Evolutionary conservation across 2,888 invertebrate genomes (phyloP), one percentile per base, ranked within the genome.

Genomic region (Cantharis rustica): DNA sequence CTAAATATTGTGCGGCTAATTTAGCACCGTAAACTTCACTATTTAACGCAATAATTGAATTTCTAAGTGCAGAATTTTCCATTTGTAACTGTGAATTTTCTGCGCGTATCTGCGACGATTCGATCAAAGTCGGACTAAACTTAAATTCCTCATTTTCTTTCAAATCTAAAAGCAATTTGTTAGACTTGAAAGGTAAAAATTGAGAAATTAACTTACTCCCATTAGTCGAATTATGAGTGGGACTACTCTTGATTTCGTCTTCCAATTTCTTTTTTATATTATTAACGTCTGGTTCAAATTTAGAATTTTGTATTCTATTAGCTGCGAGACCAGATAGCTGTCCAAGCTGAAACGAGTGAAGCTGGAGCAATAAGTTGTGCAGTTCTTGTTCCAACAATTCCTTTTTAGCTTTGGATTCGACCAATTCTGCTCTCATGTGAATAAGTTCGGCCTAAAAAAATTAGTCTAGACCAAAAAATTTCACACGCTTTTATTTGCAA

Each of bases 11-110:
- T 11, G 96, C 95, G 10, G 96, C 95, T 80, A 96, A 89, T 83
- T 95, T 92, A 13, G 96, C 95, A 62, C 95, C 96, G 85, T 94
- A 95, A 9, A 96, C 92, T 88, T 96, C 96, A 15, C 94, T 94
- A 85, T 95, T 94, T 69, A 95, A 88, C 3, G 94, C 92, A 16
- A 94, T 90, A 75, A 95, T 91, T 66, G 94, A 93, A 84, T 93
- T 93, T 70, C 94, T 88, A 47, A 95, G 89, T 10, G 92, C 91
- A 20, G 91, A 90, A 86, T 95, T 95, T 87, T 95, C 95, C 71
- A 91, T 87, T 76, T 92, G 90, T 68, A 93, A 88, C 82, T 92
- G 92, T 2, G 89, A 88, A 62, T 91, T 91, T 83, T 92, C 92
- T n/a, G 90, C 88, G 80, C 90, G 89, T 47, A 89, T 84, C 69